Evolutionary conservation across 1,140 invertebrate genomes (phyloP), one percentile per base, ranked within the genome.

Genomic region (Brachionus sp.): DNA sequence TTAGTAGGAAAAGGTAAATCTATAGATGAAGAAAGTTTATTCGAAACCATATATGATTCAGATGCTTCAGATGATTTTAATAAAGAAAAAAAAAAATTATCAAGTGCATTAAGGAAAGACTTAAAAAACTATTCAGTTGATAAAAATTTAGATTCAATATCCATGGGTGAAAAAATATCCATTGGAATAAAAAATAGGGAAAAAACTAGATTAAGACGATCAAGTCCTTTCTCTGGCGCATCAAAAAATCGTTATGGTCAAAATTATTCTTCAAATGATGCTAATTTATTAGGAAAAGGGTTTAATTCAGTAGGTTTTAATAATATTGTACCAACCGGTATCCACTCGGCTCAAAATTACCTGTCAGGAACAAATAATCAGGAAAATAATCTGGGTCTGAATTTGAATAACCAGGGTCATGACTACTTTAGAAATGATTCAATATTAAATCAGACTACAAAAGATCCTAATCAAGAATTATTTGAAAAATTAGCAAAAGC

Each of bases 1-100:
- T 57, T 57, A 19, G 16, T 57, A 57, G 50, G 50, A 57, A 19
- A 57, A 57, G 50, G 50, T 57, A 57, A 57, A 57, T 57, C 50
- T 57, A 57, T 19, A 25, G 16, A 23, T 57, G 50, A 57, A 19
- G 50, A 57, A 57, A 57, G 50, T 57, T 57, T 57, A 57, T 57
- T 57, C 50, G 50, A 57, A 57, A 57, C 50, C 50, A 57, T 57
- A 57, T 57, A 57, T 57, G 50, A 57, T 57, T 57, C 50, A 57
- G 50, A 57, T 57, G 50, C 50, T 57, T 57, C 50, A 57, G 50
- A 57, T 57, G 50, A 57, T 57, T 57, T 57, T 57, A 57, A 57
- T 23, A 57, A 0, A 2, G 50, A 19, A 16, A 57, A 57, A 57
- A 57, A 57, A n/a, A 23, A 23, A 19, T 19, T 7, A 19, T 57